Evolutionary conservation across 2,888 invertebrate species (phyloP).

Genomic region (Norana najaformis): DNA sequence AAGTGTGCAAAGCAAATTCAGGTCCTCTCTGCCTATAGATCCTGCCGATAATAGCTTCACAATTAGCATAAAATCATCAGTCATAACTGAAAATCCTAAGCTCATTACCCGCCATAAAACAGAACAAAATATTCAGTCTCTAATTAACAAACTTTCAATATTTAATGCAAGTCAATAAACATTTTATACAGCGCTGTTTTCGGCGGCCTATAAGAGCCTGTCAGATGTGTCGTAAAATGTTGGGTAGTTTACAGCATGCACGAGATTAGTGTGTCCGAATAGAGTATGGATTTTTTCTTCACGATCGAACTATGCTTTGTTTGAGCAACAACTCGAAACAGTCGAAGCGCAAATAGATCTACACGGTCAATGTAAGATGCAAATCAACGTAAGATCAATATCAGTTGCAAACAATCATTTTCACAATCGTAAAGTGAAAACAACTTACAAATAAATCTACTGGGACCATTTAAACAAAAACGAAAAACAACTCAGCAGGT

Average conservation of each 20-base stretch:
- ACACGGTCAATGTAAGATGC: not conserved
- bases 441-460: not conserved
- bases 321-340: slow-evolving; percentile 13
- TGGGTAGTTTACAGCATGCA: not conserved
- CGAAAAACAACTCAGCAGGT: not conserved
- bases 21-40: not conserved
- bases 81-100: not conserved
- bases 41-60: not conserved
- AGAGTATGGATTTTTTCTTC: not conserved
- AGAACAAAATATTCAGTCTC: not conserved
- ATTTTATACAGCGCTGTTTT: too few relatives aligned
- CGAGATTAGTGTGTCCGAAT: not conserved
- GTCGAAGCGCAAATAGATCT: not conserved
- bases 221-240: not conserved
- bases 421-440: not conserved
- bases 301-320: not conserved
- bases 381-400: not conserved
- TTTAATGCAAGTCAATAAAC: not conserved
- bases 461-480: not conserved
- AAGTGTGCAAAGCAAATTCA: not conserved
- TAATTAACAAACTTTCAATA: not conserved
- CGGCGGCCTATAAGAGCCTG: too few relatives aligned
- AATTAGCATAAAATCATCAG: not conserved
- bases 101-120: not conserved
- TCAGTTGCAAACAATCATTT: not conserved